Conservation (phyloP, 2,888 invertebrate genomes). For the Erebia aethiops region DNA sequence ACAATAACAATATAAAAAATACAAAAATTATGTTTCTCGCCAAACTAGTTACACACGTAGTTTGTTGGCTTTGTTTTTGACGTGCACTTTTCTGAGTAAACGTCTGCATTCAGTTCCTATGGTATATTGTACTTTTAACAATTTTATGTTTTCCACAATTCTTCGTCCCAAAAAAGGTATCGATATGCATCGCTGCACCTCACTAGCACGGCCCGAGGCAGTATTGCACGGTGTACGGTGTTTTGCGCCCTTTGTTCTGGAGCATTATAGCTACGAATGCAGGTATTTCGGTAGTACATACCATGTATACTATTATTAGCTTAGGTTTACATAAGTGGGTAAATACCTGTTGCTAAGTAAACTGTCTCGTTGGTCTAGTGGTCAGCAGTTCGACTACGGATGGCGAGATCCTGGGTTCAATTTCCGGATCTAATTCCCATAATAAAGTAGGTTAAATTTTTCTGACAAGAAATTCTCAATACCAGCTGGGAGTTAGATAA, state of each 20-base stretch:
- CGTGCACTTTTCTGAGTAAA: too few species aligned
- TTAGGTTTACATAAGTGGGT: too few species aligned
- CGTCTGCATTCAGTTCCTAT: too few species aligned
- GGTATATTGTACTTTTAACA: too few species aligned
- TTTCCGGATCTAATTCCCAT: background rate
- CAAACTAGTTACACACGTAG: too few species aligned
- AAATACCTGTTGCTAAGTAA: background rate
- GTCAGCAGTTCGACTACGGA: background rate
- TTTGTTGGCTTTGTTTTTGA: too few species aligned
- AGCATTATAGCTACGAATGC: conserved; percentile 34
- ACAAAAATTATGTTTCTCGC: too few species aligned
- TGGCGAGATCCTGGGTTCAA: background rate
- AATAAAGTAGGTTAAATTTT: too few species aligned
- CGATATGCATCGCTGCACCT: conserved; percentile 30
- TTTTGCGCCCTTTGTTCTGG: conserved; percentile 56
- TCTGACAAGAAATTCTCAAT: too few species aligned
- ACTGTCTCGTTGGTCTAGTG: background rate
- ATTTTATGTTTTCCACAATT: background rate
- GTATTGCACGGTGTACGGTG: conserved; percentile 47
- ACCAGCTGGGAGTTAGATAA: too few species aligned
- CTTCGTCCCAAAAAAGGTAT: conserved; percentile 2
- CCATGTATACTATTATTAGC: background rate
- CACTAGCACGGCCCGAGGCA: conserved; percentile 50
- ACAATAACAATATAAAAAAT: too few species aligned
- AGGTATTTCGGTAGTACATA: conserved; percentile 26